Percentiles rank a stretch among this genome's conserved stretches.
Evolutionary conservation across 2,113 vertebrate species (phyloP).

Genomic region (Onychostruthus taczanowskii): DNA sequence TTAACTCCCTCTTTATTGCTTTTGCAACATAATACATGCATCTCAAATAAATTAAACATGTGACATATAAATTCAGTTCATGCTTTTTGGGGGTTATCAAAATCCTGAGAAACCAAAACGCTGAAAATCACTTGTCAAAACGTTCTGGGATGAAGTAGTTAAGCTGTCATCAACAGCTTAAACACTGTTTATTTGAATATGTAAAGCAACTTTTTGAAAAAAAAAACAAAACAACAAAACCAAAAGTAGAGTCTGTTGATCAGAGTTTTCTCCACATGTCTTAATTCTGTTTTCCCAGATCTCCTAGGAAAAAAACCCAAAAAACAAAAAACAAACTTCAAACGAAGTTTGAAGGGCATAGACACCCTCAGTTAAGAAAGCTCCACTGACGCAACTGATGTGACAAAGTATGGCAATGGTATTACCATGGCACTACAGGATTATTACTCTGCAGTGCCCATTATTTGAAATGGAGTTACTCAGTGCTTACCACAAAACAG

Average conservation of each 20-base stretch:
- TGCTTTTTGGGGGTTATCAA: constrained; percentile 20
- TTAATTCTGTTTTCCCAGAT: not conserved
- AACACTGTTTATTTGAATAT: constrained; percentile 56
- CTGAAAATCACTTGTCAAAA: constrained; percentile 60
- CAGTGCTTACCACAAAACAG: constrained; percentile 35
- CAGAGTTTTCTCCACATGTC: not conserved
- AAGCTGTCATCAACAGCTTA: constrained; percentile 58
- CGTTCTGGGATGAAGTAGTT: constrained; percentile 31
- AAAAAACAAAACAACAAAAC: not conserved
- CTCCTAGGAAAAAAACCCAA: not conserved
- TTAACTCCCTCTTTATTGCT: not conserved
- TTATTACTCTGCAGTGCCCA: constrained; percentile 1
- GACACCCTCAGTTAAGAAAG: not conserved
- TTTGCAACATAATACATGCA: constrained; percentile 2
- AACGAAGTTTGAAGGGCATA: not conserved
- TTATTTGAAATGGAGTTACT: constrained; percentile 51
- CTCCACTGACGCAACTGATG: not conserved
- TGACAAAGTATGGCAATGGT: constrained; percentile 1
- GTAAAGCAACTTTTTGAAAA: constrained; percentile 23
- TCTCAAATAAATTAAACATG: constrained; percentile 53
- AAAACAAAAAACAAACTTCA: not conserved
- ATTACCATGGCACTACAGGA: constrained; percentile 23
- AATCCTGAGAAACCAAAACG: constrained; percentile 30
- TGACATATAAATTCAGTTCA: constrained; percentile 34
- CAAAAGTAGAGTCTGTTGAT: constrained; percentile 8